phyloP scores from a whole-genome alignment of 2,888 invertebrate genomes.

The Trachelus troglodyta region DNA sequence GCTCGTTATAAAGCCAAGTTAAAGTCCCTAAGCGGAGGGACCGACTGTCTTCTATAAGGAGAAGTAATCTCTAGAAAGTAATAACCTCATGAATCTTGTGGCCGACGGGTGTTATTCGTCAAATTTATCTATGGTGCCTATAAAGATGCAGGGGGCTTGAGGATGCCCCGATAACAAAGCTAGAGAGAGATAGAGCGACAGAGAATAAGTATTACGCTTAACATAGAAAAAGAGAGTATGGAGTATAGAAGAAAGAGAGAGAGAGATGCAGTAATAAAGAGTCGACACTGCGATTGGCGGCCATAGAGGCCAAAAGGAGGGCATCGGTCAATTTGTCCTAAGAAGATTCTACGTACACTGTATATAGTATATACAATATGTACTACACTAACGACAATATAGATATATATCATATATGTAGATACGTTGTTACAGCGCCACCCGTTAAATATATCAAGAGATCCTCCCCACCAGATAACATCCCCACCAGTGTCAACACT shows the following conservation, averaged over 20 bases:
- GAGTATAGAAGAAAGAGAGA: background rate
- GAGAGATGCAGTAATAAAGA: background rate
- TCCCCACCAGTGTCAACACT: background rate
- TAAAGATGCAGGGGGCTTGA: background rate
- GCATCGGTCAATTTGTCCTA: background rate
- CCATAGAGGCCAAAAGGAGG: background rate
- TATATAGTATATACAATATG: background rate
- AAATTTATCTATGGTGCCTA: slow-evolving; percentile 2
- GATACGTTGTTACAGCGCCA: background rate
- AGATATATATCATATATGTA: background rate
- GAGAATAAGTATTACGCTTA: background rate
- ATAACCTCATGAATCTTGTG: slow-evolving; percentile 4
- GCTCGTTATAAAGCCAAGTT: background rate
- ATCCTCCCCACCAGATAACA: background rate
- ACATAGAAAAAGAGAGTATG: background rate
- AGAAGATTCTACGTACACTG: background rate
- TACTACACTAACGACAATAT: background rate
- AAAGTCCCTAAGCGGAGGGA: background rate
- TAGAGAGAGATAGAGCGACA: background rate
- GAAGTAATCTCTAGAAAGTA: slow-evolving; percentile 1
- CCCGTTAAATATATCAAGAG: background rate
- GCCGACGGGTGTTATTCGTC: background rate
- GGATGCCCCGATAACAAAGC: slow-evolving; percentile 3
- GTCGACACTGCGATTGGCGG: background rate
- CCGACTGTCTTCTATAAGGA: background rate